Evolutionary conservation across 2,888 invertebrate species (phyloP), one percentile per base, ranked within the genome.

Genomic region (Dichetophora obliterata): DNA sequence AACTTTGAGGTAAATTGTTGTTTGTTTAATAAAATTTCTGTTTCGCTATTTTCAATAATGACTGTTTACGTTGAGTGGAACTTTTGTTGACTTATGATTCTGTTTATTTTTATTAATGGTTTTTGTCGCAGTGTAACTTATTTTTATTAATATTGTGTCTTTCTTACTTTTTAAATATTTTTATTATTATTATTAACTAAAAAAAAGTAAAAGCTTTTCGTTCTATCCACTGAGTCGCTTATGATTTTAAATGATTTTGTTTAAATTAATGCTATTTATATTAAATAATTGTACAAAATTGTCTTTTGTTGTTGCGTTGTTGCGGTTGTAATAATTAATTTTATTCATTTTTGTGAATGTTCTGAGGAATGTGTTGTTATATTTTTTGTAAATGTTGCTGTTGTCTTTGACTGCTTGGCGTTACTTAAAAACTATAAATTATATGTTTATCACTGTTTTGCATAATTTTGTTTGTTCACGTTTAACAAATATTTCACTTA

Each of bases 1-100:
- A 79, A 82, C 81, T 84, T 84, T 86, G 86, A 86, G 86, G 86
- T 86, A 86, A 85, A 82, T 83, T 84, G 82, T 82, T 82, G 86
- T 85, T 85, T 84, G 80, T 63, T 66, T 52, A n/a, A 50, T 68
- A 37, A 31, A 27, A 34, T 54, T 76, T 57, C 5, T 73, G 52
- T 54, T 68, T 37, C 54, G 24, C 24, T 72, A 24, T 72, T 76
- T 27, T 66, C 61, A 22, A 37, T 52, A 63, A 37, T 71, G 16
- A 73, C 16, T 74, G 43, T 69, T 24, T 48, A 16, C 6, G n/a
- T 69, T 68, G 31, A 77, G 22, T 73, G 73, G 69, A 73, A 74
- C 77, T 57, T 68, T 77, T 70, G 65, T 72, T 63, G 50, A 43
- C 57, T 74, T 61, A 27, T 66, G 85, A 82, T 72, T 78, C 75